These are phyloP conservation scores for Drosophila nebulosa DNA, from an alignment of 1,140 invertebrate genomes.

Conservation along the genomic window DNA sequence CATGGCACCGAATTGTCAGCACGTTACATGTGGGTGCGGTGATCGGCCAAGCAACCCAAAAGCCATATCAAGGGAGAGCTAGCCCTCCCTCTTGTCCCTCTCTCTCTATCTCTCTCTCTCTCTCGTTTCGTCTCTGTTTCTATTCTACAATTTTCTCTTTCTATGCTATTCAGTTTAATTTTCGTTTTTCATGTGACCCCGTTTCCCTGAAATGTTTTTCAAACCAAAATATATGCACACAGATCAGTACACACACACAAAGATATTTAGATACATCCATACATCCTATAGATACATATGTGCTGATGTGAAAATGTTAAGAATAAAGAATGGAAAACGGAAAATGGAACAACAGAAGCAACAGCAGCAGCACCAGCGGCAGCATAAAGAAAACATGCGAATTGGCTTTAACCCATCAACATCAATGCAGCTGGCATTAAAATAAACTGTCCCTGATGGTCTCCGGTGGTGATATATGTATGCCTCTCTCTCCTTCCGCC, in stretches of 20 bases:
- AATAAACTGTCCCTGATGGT: background rate
- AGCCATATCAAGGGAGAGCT: background rate
- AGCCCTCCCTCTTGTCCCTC: background rate
- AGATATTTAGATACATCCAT: slow-evolving; percentile 2
- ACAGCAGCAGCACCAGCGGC: background rate
- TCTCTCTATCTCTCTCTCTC: background rate
- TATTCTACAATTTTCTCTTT: slow-evolving; percentile 40
- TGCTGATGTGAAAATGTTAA: background rate
- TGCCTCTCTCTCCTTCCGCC: background rate
- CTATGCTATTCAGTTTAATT: slow-evolving; percentile 71
- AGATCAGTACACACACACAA: background rate
- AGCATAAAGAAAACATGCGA: slow-evolving; percentile 45
- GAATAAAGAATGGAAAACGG: slow-evolving; percentile 31
- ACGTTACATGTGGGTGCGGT: slow-evolving; percentile 68
- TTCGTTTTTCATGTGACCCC: slow-evolving; percentile 69
- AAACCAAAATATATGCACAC: slow-evolving; percentile 41
- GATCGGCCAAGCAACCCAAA: slow-evolving; percentile 48
- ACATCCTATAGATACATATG: background rate
- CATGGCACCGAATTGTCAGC: slow-evolving; percentile 46
- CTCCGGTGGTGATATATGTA: background rate
- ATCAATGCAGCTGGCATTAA: slow-evolving; percentile 49
- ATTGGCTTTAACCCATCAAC: slow-evolving; percentile 54
- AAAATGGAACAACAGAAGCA: slow-evolving; percentile 12
- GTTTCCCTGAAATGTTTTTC: slow-evolving; percentile 71
- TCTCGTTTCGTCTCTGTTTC: background rate